phyloP scores from a whole-genome alignment of 2,113 vertebrate species.

The Tupaia chinensis region DNA sequence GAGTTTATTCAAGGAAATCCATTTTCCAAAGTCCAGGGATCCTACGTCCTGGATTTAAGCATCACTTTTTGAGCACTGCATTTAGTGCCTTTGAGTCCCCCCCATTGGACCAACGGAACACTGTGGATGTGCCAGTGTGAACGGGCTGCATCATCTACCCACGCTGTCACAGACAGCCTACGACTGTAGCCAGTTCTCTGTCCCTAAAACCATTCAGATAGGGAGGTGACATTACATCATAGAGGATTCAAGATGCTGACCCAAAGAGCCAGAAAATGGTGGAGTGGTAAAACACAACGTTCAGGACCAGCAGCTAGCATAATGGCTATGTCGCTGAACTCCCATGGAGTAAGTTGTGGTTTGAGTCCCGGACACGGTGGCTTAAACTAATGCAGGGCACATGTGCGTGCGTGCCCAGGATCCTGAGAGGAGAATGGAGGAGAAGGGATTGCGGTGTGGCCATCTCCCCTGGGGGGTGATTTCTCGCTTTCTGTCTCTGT shows the following conservation, averaged over 20 bases:
- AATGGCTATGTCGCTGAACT: too few species aligned
- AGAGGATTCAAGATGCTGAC: background rate
- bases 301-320: too few species aligned
- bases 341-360: too few species aligned
- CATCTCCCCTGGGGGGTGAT: too few species aligned
- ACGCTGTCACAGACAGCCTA: background rate
- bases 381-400: too few species aligned
- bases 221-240: background rate
- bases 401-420: too few species aligned
- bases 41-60: background rate
- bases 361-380: too few species aligned
- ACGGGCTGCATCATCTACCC: background rate
- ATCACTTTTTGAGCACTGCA: background rate
- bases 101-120: background rate
- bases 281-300: too few species aligned
- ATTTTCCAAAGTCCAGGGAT: background rate
- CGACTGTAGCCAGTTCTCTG: background rate
- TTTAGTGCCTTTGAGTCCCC: background rate
- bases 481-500: too few species aligned
- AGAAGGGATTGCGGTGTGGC: too few species aligned
- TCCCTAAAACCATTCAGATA: background rate
- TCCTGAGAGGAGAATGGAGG: too few species aligned
- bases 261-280: too few species aligned
- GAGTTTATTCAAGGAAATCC: constrained; percentile 14
- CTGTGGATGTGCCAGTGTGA: background rate